These are phyloP conservation scores for Myotis findleyi DNA, from an alignment of 2,797 vertebrate genomes.

Conservation along the genomic window DNA sequence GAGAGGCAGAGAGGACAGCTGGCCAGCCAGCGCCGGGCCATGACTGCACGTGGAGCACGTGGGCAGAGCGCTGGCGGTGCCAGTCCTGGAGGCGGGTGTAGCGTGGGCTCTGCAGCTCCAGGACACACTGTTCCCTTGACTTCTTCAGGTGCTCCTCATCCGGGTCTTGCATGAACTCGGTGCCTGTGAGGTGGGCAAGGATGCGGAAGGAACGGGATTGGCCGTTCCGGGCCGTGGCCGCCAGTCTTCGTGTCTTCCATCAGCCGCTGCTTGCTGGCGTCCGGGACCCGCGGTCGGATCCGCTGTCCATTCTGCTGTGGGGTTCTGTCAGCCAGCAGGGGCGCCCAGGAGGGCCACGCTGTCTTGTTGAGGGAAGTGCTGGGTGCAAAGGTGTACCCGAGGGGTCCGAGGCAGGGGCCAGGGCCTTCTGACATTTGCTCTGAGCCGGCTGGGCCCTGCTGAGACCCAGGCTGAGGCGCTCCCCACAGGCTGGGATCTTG, in stretches of 20 bases:
- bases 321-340: slow-evolving; percentile 88
- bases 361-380: slow-evolving; percentile 99
- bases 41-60: slow-evolving; percentile 93
- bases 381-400: slow-evolving; percentile 98
- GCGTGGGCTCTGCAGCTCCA: slow-evolving; percentile 96
- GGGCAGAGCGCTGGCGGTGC: slow-evolving; percentile 96
- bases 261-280: slow-evolving; percentile 97
- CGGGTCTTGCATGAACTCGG: slow-evolving; percentile 97
- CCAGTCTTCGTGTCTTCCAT: slow-evolving; percentile 96
- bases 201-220: slow-evolving; percentile 98
- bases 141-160: slow-evolving; percentile 96
- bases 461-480: slow-evolving; percentile 93
- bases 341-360: slow-evolving; percentile 94
- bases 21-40: slow-evolving; percentile 55
- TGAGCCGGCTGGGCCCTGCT: slow-evolving; percentile 88
- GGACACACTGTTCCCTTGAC: slow-evolving; percentile 97
- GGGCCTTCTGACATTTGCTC: slow-evolving; percentile 86
- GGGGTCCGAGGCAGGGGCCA: slow-evolving; percentile 91
- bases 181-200: slow-evolving; percentile 96
- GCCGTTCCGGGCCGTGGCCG: slow-evolving; percentile 94
- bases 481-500: slow-evolving; percentile 95
- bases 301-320: slow-evolving; percentile 95
- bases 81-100: slow-evolving; percentile 96
- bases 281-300: slow-evolving; percentile 91
- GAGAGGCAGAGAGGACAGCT: slow-evolving; percentile 61